Conservation (phyloP, 1,140 invertebrate species). For the Pantala flavescens region DNA sequence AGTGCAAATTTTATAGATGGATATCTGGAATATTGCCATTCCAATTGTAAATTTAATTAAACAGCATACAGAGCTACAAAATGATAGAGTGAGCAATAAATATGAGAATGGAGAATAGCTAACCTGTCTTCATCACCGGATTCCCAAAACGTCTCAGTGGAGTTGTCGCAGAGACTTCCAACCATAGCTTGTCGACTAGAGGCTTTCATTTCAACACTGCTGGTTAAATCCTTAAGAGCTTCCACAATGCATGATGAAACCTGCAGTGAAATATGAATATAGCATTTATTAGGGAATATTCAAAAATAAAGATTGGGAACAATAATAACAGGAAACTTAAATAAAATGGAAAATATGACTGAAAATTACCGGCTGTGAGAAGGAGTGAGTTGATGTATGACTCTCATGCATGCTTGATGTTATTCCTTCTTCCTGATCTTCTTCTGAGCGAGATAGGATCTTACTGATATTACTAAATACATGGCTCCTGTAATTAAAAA, state of each 20-base stretch:
- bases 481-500: conserved; percentile 49
- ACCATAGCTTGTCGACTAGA: conserved; percentile 91
- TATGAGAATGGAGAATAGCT: not conserved
- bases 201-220: conserved; percentile 66
- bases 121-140: conserved; percentile 85
- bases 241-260: conserved; percentile 47
- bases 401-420: conserved; percentile 50
- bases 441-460: conserved; percentile 86
- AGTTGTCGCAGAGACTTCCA: conserved; percentile 81
- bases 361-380: not conserved
- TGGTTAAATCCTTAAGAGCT: conserved; percentile 60
- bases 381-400: conserved; percentile 29
- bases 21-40: too few species aligned
- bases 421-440: conserved; percentile 51
- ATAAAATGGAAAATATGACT: not conserved
- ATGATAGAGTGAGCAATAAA: too few species aligned
- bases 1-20: too few species aligned
- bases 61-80: too few species aligned
- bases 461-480: conserved; percentile 95
- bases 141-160: conserved; percentile 98
- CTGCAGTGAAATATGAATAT: conserved; percentile 30
- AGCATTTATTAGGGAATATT: not conserved
- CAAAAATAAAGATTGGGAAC: not conserved
- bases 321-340: not conserved
- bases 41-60: too few species aligned